Evolutionary conservation across 1,140 invertebrate genomes (phyloP).

Genomic region (Rhagoletis zephyria): DNA sequence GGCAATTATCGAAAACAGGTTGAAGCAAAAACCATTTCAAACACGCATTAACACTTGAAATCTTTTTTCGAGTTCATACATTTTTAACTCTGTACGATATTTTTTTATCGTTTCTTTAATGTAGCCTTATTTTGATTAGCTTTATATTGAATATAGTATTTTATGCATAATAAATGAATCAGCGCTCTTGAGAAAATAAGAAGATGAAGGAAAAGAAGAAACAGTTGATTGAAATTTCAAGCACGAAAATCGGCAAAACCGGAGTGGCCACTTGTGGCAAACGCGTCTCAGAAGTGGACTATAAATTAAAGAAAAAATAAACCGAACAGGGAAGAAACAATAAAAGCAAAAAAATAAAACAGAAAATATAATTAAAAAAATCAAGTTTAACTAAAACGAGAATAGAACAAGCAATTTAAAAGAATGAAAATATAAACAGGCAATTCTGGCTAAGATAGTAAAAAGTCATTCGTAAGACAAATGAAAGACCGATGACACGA

Average conservation of each 20-base stretch:
- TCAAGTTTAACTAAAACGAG: too few species aligned
- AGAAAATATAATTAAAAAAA: too few species aligned
- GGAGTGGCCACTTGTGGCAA: neutral
- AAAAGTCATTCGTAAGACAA: too few species aligned
- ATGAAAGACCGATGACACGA: too few species aligned
- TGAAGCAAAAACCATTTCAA: too few species aligned
- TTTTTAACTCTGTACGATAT: too few species aligned
- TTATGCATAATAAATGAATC: neutral
- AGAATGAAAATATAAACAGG: too few species aligned
- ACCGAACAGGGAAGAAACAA: too few species aligned
- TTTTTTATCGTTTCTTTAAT: neutral
- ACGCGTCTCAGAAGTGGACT: neutral
- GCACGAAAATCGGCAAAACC: neutral
- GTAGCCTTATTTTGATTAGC: neutral
- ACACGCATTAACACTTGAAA: slow-evolving; percentile 10
- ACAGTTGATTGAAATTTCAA: neutral
- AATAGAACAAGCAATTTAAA: too few species aligned
- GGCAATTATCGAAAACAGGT: neutral
- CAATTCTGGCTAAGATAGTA: too few species aligned
- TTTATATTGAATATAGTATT: neutral
- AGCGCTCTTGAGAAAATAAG: neutral
- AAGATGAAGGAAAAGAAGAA: neutral
- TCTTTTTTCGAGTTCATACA: neutral
- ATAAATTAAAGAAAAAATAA: too few species aligned
- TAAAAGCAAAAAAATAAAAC: too few species aligned